phyloP scores from a whole-genome alignment of 2,888 invertebrate genomes.

The Unio delphinus region DNA sequence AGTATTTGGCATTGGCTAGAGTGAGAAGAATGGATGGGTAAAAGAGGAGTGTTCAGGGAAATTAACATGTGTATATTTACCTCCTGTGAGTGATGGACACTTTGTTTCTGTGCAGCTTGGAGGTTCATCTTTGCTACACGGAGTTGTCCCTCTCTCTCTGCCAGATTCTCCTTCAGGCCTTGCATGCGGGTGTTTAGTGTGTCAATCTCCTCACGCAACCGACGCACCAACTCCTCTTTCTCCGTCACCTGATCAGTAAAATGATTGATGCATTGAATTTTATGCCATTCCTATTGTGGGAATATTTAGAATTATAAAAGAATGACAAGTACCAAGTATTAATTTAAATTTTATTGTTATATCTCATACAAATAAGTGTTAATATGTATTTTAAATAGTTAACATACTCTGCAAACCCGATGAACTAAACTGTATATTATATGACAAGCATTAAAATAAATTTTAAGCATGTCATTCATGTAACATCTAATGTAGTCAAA shows the following conservation, averaged over 20 bases:
- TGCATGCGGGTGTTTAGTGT: slow-evolving; percentile 55
- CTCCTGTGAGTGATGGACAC: slow-evolving; percentile 64
- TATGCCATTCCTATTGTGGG: background rate
- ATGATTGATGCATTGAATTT: background rate
- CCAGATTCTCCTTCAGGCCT: slow-evolving; percentile 62
- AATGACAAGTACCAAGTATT: too few relatives aligned
- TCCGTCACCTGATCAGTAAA: slow-evolving; percentile 44
- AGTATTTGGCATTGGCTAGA: too few relatives aligned
- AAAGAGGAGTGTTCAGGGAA: background rate
- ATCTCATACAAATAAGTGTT: too few relatives aligned
- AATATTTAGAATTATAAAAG: background rate
- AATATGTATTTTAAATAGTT: too few relatives aligned
- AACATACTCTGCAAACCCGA: too few relatives aligned
- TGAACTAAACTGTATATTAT: too few relatives aligned
- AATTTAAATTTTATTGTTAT: too few relatives aligned
- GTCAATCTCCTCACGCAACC: slow-evolving; percentile 59
- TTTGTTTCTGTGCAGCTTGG: slow-evolving; percentile 66
- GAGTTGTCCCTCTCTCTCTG: slow-evolving; percentile 68
- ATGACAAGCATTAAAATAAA: too few relatives aligned
- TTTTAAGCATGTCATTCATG: too few relatives aligned
- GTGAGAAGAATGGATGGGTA: too few relatives aligned
- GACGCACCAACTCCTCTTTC: slow-evolving; percentile 52
- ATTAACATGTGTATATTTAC: slow-evolving; percentile 25
- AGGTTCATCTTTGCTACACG: slow-evolving; percentile 65
- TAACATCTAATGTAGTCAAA: too few relatives aligned